Conservation (phyloP, 1,140 invertebrate genomes). For the Temnothorax longispinosus region DNA sequence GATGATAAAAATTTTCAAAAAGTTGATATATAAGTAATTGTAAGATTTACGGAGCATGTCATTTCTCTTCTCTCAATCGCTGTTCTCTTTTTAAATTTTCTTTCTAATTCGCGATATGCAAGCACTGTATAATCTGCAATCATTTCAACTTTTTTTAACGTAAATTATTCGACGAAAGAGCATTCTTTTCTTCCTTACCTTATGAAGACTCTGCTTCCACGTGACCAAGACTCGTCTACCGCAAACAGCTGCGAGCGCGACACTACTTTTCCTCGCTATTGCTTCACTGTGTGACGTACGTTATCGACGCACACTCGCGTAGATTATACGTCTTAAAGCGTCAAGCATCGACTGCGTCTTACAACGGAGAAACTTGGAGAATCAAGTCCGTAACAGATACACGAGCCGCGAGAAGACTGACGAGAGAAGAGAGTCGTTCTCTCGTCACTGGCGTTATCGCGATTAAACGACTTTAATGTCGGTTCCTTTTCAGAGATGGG, state of each 20-base stretch:
- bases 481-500: conserved; percentile 9
- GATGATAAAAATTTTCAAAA: not conserved
- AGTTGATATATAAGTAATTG: not conserved
- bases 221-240: conserved; percentile 12
- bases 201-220: conserved; percentile 2
- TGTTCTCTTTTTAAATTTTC: not conserved
- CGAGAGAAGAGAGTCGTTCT: not conserved
- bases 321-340: not conserved
- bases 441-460: conserved; percentile 8
- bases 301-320: conserved; percentile 39
- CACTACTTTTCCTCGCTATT: conserved; percentile 33
- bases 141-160: not conserved
- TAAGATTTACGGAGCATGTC: not conserved
- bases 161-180: not conserved
- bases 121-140: not conserved
- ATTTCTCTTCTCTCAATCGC: not conserved
- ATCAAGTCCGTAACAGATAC: conserved; percentile 2
- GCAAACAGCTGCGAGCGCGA: not conserved
- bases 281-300: not conserved
- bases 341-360: conserved; percentile 25
- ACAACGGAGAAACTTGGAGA: not conserved
- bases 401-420: not conserved
- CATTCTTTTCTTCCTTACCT: conserved; percentile 14
- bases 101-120: not conserved
- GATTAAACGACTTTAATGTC: conserved; percentile 44